Evolutionary conservation across 35 echinoderm and acorn worm species (phyloP).

Genomic region (Patiria miniata): DNA sequence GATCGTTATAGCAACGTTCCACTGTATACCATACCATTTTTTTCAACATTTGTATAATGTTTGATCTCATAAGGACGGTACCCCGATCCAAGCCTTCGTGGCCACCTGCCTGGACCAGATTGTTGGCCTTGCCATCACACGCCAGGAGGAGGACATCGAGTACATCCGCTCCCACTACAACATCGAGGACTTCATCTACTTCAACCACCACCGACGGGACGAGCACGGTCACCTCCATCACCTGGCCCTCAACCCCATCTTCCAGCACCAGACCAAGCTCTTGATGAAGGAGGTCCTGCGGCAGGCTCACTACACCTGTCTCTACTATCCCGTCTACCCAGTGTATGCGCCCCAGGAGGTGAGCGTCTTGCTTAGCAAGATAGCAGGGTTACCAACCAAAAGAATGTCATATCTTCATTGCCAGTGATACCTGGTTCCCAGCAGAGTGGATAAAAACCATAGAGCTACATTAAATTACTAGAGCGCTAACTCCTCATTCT

Average conservation of each 20-base stretch:
- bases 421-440: too few species aligned
- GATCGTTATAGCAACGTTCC: too few species aligned
- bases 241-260: constrained; percentile 92
- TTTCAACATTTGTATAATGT: too few species aligned
- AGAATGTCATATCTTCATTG: too few species aligned
- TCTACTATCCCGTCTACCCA: constrained; percentile 93
- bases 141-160: constrained; percentile 93
- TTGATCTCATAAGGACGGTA: constrained; percentile 78
- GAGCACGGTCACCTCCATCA: constrained; percentile 97
- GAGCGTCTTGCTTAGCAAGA: not conserved
- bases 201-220: constrained; percentile 96
- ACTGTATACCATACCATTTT: too few species aligned
- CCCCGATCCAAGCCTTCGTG: constrained; percentile 83
- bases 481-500: too few species aligned
- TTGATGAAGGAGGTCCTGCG: constrained; percentile 87
- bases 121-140: constrained; percentile 83
- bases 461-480: too few species aligned
- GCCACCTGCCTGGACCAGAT: constrained; percentile 83
- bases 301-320: constrained; percentile 79
- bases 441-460: too few species aligned
- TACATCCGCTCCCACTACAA: constrained; percentile 98
- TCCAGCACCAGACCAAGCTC: constrained; percentile 88
- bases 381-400: too few species aligned
- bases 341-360: constrained; percentile 28
- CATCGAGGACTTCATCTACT: constrained; percentile 99